phyloP scores from a whole-genome alignment of 2,888 invertebrate genomes.

The Tipula helvola region DNA sequence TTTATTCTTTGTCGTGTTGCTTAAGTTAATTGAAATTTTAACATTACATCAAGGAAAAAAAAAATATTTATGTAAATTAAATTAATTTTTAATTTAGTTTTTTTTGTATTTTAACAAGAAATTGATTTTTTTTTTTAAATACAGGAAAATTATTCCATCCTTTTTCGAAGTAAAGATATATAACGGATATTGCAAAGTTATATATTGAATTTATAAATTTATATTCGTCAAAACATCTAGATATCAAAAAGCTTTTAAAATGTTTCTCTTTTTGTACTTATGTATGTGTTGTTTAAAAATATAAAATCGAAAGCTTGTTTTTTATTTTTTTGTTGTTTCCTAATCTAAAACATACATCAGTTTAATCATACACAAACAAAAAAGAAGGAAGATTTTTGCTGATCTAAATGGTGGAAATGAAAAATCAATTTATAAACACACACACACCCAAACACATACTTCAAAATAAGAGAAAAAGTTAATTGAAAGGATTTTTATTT shows the following conservation, averaged over 20 bases:
- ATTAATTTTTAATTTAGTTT: not conserved
- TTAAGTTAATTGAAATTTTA: not conserved
- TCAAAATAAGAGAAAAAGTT: not conserved
- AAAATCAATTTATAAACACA: not conserved
- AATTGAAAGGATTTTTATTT: not conserved
- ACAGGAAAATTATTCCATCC: not conserved
- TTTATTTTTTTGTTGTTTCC: not conserved
- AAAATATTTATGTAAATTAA: not conserved
- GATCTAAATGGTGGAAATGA: not conserved
- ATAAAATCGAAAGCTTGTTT: not conserved
- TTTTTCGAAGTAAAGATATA: not conserved
- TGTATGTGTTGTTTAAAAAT: not conserved
- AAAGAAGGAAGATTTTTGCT: not conserved
- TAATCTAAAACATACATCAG: not conserved
- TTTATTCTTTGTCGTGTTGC: not conserved
- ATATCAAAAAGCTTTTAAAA: not conserved
- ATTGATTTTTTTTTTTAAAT: not conserved
- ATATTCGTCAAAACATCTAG: not conserved
- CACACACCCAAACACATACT: not conserved
- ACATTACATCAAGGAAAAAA: not conserved
- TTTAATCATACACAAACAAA: not conserved
- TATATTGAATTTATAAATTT: not conserved
- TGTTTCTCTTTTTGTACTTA: not conserved
- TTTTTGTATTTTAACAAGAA: not conserved
- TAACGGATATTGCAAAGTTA: not conserved